Evolutionary conservation across 2,113 vertebrate genomes (phyloP), one percentile per base, ranked within the genome.

Genomic region (Odontesthes bonariensis): DNA sequence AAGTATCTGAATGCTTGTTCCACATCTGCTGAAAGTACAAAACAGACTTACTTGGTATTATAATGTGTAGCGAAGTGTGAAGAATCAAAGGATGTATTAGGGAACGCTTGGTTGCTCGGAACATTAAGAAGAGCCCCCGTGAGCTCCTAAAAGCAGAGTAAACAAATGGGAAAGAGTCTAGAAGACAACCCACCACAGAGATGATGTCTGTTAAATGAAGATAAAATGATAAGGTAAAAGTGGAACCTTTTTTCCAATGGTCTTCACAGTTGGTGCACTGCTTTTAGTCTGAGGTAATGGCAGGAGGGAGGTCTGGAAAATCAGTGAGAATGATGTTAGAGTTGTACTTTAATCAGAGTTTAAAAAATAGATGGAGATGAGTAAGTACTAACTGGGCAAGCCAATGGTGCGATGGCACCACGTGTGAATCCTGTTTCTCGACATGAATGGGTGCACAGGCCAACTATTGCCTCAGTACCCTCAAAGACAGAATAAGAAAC

Each of bases 11-110:
- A 51, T 56, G 4, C 7, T 22, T 65, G 0, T 35, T 52, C 19
- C 2, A 46, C 27, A 20, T 14, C 17, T 3, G 12, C 27, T 54
- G 31, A 51, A 67, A 68, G 5, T 23, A 11, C n/a, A 47, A 33
- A 58, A 54, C 5, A 49, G 23, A 83, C 89, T 89, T 79, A 92
- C 91, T 1, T 75, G 79, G 32, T 86, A 8, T 59, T 63, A 59
- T 91, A 91, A 62, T 86, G 82, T 58, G 87, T 89, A n/a, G 59
- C 67, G 62, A 89, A 88, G 57, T 89, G 86, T 67, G 67, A 86
- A 20, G 31, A 5, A 62, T 88, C 79, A 59, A 71, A 66, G 7
- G 77, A 66, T 64, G 52, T 35, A 2, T 79, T 22, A 35, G 85
- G 82, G 27, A 82, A 62, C 11, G 35, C 35, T 17, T 65, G 69